Conservation (phyloP, 30 jellyfish, hydroid and myxozoan genomes). For the Cassiopea andromeda region DNA sequence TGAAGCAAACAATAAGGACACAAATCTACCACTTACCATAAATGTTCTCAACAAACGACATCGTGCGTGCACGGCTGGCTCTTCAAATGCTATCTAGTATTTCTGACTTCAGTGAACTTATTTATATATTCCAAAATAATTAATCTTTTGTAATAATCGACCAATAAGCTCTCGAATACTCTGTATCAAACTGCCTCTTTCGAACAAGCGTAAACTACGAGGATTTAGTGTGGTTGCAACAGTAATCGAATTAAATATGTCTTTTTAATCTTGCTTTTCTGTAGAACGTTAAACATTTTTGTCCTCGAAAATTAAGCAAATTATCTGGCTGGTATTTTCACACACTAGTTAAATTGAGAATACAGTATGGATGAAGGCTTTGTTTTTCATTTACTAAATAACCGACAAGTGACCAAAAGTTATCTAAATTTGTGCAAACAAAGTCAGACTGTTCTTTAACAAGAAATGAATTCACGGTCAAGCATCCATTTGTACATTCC, state of each 20-base stretch:
- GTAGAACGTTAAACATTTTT: background rate
- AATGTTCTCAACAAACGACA: conserved; percentile 4
- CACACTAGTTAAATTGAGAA: conserved; percentile 20
- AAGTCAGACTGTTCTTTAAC: background rate
- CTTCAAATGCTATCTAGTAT: background rate
- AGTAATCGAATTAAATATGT: background rate
- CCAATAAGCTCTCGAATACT: background rate
- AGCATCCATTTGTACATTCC: background rate
- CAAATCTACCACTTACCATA: background rate
- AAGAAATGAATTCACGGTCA: too few relatives aligned
- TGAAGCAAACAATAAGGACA: background rate
- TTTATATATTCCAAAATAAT: background rate
- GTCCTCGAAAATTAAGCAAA: conserved; percentile 20
- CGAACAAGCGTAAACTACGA: background rate
- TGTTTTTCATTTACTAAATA: background rate
- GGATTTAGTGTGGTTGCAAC: background rate
- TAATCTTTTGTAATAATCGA: background rate
- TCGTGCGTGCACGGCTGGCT: background rate
- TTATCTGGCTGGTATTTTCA: conserved; percentile 9
- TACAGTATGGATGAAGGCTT: background rate
- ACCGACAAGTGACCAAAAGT: background rate
- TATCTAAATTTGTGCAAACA: background rate
- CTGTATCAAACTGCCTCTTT: background rate
- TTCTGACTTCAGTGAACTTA: background rate
- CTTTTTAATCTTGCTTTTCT: background rate